phyloP scores from a whole-genome alignment of 2,888 invertebrate genomes.

The Acanthosepion esculentum region DNA sequence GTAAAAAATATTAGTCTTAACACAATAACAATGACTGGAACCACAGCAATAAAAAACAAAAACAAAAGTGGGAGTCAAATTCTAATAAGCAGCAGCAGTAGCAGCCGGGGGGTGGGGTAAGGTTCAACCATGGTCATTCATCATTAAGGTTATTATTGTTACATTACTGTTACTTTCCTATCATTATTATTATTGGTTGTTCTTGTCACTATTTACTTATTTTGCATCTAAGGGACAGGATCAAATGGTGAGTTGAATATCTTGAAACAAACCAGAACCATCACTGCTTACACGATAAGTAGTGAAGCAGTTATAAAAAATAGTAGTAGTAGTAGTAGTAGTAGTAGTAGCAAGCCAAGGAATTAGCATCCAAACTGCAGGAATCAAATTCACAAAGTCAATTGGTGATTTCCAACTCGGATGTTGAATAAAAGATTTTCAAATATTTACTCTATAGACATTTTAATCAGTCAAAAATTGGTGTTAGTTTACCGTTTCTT shows the following conservation, averaged over 20 bases:
- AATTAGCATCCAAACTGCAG: background rate
- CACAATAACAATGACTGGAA: constrained; percentile 3
- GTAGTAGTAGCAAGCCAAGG: background rate
- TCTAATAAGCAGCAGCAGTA: background rate
- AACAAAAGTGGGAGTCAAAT: background rate
- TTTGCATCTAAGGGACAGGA: background rate
- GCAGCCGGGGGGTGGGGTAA: background rate
- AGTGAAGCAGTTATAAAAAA: background rate
- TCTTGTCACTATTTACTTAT: background rate
- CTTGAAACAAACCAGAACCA: background rate
- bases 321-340: background rate
- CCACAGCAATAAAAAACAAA: constrained; percentile 12
- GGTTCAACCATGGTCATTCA: background rate
- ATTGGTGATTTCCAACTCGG: constrained; percentile 15
- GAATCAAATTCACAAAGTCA: background rate
- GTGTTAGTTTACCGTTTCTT: background rate
- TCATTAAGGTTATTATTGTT: background rate
- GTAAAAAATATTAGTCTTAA: background rate
- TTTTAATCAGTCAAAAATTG: background rate
- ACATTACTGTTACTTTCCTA: background rate
- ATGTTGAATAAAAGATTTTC: background rate
- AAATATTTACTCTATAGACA: background rate
- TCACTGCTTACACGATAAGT: background rate
- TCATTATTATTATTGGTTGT: background rate
- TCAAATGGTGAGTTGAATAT: background rate